Conservation (phyloP, 2,888 invertebrate species). For the Hypercompe scribonia region DNA sequence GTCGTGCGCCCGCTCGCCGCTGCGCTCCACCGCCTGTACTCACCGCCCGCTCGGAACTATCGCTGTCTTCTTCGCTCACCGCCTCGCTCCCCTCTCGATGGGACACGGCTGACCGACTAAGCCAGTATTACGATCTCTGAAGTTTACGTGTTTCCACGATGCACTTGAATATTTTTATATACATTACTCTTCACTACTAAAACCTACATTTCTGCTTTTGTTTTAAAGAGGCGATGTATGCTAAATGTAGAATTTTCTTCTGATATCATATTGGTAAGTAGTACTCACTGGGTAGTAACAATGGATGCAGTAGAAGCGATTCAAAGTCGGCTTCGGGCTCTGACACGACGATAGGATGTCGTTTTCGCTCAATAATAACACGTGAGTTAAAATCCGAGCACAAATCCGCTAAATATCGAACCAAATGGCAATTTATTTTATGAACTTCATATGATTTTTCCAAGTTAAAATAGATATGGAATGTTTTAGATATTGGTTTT, state of each 20-base stretch:
- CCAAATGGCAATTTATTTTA: conserved; percentile 21
- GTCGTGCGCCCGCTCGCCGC: conserved; percentile 54
- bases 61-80: conserved; percentile 73
- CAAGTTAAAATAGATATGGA: background rate
- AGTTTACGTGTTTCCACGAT: background rate
- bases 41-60: conserved; percentile 56
- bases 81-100: conserved; percentile 71
- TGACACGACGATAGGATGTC: conserved; percentile 15
- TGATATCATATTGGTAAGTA: conserved; percentile 40
- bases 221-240: conserved; percentile 40
- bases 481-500: background rate
- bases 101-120: conserved; percentile 59
- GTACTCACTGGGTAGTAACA: conserved; percentile 54
- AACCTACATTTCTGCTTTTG: background rate
- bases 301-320: conserved; percentile 62
- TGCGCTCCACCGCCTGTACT: conserved; percentile 54
- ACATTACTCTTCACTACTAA: conserved; percentile 32
- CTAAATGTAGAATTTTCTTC: conserved; percentile 14
- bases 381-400: conserved; percentile 23
- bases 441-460: background rate
- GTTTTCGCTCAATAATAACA: conserved; percentile 43
- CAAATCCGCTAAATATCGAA: conserved; percentile 40
- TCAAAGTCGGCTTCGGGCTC: conserved; percentile 36
- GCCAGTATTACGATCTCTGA: conserved; percentile 41
- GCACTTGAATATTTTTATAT: conserved; percentile 3